phyloP scores from a whole-genome alignment of 2,113 vertebrate genomes.

The Sciurus niger region DNA sequence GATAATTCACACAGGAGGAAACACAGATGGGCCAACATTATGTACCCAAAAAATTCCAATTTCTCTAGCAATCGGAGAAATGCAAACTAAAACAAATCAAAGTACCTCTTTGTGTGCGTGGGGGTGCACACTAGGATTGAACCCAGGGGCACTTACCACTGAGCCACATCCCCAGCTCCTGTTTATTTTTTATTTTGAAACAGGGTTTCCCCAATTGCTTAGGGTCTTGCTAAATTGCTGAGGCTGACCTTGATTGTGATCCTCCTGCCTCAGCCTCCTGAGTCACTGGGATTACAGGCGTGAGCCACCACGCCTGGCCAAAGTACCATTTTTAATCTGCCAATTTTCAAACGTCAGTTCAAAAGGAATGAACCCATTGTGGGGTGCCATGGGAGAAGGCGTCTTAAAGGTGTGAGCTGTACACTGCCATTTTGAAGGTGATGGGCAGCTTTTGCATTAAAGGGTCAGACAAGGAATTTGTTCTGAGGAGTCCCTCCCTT shows the following conservation, averaged over 20 bases:
- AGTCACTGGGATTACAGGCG: no score
- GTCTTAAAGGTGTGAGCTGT: neutral
- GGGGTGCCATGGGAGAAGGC: neutral
- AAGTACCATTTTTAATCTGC: neutral
- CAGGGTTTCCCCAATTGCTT: no score
- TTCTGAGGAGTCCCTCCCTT: neutral
- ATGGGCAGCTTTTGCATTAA: neutral
- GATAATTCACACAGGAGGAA: neutral
- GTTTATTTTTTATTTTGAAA: no score
- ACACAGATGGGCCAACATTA: neutral
- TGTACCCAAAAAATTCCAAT: neutral
- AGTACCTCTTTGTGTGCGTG: neutral
- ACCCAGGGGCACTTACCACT: no score
- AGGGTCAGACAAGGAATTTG: no score
- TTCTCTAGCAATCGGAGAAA: slow-evolving; percentile 6
- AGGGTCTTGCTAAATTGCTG: no score
- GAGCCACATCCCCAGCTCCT: no score
- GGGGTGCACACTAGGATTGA: neutral
- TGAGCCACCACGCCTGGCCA: no score
- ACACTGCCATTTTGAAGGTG: neutral
- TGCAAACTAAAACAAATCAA: neutral
- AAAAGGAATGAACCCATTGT: neutral
- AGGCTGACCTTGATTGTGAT: no score
- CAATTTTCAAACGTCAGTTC: neutral
- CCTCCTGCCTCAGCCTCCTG: no score